These are phyloP conservation scores for Panthera tigris DNA, from an alignment of 2,113 vertebrate species.

Conservation along the genomic window DNA sequence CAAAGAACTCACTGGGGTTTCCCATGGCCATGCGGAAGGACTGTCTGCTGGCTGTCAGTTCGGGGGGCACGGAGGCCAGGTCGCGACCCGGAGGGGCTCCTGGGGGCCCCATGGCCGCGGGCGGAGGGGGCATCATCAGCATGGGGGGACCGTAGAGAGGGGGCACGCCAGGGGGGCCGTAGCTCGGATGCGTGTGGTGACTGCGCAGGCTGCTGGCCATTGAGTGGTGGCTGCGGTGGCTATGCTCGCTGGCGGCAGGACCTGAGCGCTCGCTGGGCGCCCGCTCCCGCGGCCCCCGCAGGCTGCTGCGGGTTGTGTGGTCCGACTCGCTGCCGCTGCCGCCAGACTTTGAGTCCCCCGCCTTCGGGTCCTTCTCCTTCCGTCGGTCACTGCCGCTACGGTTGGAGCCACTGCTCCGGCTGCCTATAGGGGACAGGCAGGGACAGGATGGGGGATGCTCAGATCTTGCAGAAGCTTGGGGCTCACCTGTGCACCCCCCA, in stretches of 20 bases:
- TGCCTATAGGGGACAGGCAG: conserved; percentile 84
- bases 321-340: conserved; percentile 92
- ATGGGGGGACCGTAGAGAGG: conserved; percentile 90
- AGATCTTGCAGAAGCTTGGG: conserved; percentile 80
- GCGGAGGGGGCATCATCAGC: conserved; percentile 89
- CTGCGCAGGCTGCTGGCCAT: conserved; percentile 89
- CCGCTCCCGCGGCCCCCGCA: conserved; percentile 84
- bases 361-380: conserved; percentile 86
- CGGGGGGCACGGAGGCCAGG: conserved; percentile 93
- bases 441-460: conserved; percentile 67
- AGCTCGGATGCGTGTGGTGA: conserved; percentile 91
- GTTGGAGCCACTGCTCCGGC: conserved; percentile 94
- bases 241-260: conserved; percentile 88
- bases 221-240: conserved; percentile 92
- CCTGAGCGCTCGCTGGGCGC: conserved; percentile 88
- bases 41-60: conserved; percentile 97
- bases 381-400: conserved; percentile 89
- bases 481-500: not conserved
- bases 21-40: conserved; percentile 97
- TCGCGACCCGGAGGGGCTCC: conserved; percentile 92
- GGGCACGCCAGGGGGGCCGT: conserved; percentile 85
- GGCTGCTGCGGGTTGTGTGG: conserved; percentile 87
- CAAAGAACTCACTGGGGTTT: conserved; percentile 97
- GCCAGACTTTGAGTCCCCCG: conserved; percentile 88
- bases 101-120: conserved; percentile 84